These are phyloP conservation scores for Luehdorfia chinensis DNA, from an alignment of 1,140 invertebrate genomes.

Conservation along the genomic window DNA sequence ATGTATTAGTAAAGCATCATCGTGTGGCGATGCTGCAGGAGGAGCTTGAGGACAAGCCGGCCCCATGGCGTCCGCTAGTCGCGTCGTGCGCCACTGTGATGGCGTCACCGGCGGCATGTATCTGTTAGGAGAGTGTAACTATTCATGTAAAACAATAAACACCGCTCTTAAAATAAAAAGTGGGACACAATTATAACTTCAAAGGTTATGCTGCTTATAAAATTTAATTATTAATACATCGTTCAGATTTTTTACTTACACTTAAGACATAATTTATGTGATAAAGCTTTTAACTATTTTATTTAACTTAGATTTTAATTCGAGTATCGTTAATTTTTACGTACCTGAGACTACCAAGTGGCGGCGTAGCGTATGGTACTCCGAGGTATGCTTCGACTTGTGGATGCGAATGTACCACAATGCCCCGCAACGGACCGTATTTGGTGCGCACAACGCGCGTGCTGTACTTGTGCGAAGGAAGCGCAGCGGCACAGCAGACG, in stretches of 20 bases:
- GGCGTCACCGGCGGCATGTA: conserved; percentile 97
- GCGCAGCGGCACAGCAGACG: conserved; percentile 72
- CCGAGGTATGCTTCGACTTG: conserved; percentile 96
- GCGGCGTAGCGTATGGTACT: conserved; percentile 90
- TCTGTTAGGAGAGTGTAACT: conserved; percentile 51
- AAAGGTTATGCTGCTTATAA: too few relatives aligned
- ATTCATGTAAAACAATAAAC: too few relatives aligned
- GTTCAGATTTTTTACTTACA: too few relatives aligned
- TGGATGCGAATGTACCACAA: conserved; percentile 86
- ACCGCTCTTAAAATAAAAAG: too few relatives aligned
- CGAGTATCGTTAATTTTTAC: too few relatives aligned
- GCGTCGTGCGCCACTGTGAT: conserved; percentile 89
- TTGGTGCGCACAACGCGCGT: conserved; percentile 90
- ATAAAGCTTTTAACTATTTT: too few relatives aligned
- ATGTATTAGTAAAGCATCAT: conserved; percentile 85
- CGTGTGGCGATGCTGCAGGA: conserved; percentile 80
- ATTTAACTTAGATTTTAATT: too few relatives aligned
- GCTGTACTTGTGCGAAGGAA: conserved; percentile 84
- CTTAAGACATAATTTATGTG: too few relatives aligned
- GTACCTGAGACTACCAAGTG: conserved; percentile 70
- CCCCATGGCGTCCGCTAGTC: conserved; percentile 87
- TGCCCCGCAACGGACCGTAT: conserved; percentile 90
- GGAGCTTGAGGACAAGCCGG: conserved; percentile 94
- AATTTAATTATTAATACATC: too few relatives aligned
- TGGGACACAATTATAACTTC: too few relatives aligned